These are phyloP conservation scores for Marisa cornuarietis DNA, from an alignment of 1,140 invertebrate species.

Conservation along the genomic window DNA sequence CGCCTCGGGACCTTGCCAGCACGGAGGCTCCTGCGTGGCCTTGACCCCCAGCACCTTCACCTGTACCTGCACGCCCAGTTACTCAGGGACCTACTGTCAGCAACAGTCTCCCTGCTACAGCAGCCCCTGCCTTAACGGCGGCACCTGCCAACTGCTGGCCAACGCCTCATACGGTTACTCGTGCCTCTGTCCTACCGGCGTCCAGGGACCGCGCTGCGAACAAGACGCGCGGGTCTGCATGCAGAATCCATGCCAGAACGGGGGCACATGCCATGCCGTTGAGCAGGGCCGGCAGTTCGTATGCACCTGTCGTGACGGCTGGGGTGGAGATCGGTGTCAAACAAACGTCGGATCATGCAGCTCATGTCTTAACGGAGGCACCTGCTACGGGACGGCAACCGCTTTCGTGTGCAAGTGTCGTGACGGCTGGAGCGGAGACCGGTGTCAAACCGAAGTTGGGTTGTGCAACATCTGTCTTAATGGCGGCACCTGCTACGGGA, in stretches of 20 bases:
- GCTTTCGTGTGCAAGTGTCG: neutral
- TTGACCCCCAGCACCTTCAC: slow-evolving; percentile 1
- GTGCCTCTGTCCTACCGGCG: slow-evolving; percentile 59
- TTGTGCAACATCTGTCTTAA: slow-evolving; percentile 9
- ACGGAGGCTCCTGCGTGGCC: neutral
- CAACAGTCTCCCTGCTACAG: slow-evolving; percentile 48
- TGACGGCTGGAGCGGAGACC: slow-evolving; percentile 10
- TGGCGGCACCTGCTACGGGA: slow-evolving; percentile 9
- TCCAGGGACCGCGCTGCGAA: slow-evolving; percentile 69
- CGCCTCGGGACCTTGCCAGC: neutral
- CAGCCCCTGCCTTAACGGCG: slow-evolving; percentile 29
- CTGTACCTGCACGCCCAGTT: neutral
- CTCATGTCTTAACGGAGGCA: slow-evolving; percentile 22
- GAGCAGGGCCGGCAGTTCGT: slow-evolving; percentile 44
- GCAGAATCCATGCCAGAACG: slow-evolving; percentile 50
- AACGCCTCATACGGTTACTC: slow-evolving; percentile 27
- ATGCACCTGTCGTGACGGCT: slow-evolving; percentile 71
- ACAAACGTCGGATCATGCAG: neutral
- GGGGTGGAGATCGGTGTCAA: slow-evolving; percentile 10
- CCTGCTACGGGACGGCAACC: neutral
- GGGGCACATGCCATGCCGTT: slow-evolving; percentile 48
- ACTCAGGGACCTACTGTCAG: slow-evolving; percentile 53
- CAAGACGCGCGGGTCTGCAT: slow-evolving; percentile 25
- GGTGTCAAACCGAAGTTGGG: slow-evolving; percentile 1
- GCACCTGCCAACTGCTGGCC: slow-evolving; percentile 10